Percentiles rank a stretch among this genome's conserved stretches.
Evolutionary conservation across 2,797 vertebrate genomes (phyloP).

Genomic region (Spheniscus humboldti): DNA sequence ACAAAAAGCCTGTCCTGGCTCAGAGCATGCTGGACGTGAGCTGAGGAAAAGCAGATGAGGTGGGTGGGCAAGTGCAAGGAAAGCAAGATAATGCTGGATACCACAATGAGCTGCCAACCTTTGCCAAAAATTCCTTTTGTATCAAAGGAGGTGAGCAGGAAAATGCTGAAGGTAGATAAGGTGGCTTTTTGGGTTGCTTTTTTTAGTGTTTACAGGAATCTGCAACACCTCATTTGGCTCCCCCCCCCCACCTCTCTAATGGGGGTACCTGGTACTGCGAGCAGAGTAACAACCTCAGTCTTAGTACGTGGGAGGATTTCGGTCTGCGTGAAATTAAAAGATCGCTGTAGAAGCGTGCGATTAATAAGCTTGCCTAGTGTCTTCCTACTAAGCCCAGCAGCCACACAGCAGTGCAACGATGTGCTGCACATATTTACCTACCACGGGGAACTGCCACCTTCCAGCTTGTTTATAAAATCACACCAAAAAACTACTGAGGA

Average conservation of each 20-base stretch:
- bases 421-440: not conserved
- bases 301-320: not conserved
- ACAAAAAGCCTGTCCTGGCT: not conserved
- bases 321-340: not conserved
- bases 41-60: not conserved
- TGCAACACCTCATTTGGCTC: not conserved
- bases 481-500: not conserved
- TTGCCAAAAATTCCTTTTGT: conserved; percentile 10
- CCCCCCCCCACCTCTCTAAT: not conserved
- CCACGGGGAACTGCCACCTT: not conserved
- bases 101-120: not conserved
- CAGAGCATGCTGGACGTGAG: accelerated
- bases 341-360: accelerated
- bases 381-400: not conserved
- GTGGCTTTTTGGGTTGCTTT: not conserved
- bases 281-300: not conserved
- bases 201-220: not conserved
- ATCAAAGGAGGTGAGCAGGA: not conserved
- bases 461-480: not conserved
- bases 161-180: not conserved
- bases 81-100: not conserved
- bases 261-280: not conserved
- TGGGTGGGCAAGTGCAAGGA: not conserved
- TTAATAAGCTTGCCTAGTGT: not conserved
- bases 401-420: not conserved